Base-by-base conservation (phyloP, 2,113 vertebrate genomes). In the Talpa occidentalis region DNA sequence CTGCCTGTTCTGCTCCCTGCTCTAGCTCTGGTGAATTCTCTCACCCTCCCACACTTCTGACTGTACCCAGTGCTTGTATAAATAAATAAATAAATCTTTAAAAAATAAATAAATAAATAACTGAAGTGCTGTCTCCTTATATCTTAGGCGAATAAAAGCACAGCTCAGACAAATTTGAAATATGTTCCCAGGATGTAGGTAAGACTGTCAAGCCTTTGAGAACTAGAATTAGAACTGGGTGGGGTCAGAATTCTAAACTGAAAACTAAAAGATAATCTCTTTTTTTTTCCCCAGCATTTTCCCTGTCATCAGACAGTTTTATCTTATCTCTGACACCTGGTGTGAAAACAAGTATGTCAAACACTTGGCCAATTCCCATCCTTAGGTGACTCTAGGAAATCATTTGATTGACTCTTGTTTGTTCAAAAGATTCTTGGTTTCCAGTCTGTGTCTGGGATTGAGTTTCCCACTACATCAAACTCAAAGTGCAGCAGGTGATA, bases 311-410 rank as follows among this genome's bases (percentile, higher is more conserved):
- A 17, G 32, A 76, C 11, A 92, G 62, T 47, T 60, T 60, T 66
- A 49, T 73, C 79, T 92, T 94, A 84, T 74, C 93, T 89, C 9
- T 91, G 42, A 91, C 81, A 88, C 32, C 72, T 80, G 60, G 32
- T 76, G 19, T 94, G 77, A 87, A 87, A 94, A 88, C 72, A 84
- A 90, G 54, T 37, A 56, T 40, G 72, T 76, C 72, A 80, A 90
- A 88, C 60, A 88, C 32, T 74, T 88, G 32, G 64, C 54, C 24
- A 47, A 42, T 77, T 85, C 44, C 73, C 60, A 94, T 59, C 76
- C 82, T 79, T 80, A 7, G 9, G 44, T 81, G 2, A 17, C 69
- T 91, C 60, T 81, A 88, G 44, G 78, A 93, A 72, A 79, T 49
- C 78, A 91, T 60, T n/a, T 8, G 56, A 62, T 70, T 76, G 59